Evolutionary conservation across 64 coral and sea anemone species (phyloP), one percentile per base, ranked within the genome.

Genomic region (Anthopleura sola): DNA sequence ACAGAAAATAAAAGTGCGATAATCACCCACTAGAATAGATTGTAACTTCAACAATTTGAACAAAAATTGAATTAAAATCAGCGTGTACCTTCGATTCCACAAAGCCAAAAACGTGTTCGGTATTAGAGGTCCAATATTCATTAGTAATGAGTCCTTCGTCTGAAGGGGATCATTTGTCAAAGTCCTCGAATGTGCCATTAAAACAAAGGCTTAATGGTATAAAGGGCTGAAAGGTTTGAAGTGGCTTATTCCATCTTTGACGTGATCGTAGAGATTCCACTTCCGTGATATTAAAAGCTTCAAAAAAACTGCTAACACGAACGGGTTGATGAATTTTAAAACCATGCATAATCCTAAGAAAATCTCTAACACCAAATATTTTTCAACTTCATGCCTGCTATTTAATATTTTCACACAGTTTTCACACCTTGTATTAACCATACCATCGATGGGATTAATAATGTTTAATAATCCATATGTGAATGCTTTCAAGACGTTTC

Each of bases 161-260:
- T 79, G n/a, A n/a, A 79, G 76, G 17, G 24, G 37, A 79, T 79
- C 76, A 79, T 79, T 79, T 44, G 36, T 79, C 39, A 79, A 48
- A 38, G 36, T 79, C 37, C 76, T 79, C 39, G 37, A 79, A 79
- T n/a, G 20, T 47, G 76, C 44, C 76, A 79, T 44, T 79, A 48
- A 10, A 44, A 79, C 76, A 79, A 79, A 79, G 38, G 24, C 14
- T 44, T 44, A 48, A 79, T 79, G 76, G 36, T 37, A 48, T 48
- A 23, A 47, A 79, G 76, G 36, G 37, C 44, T 79, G 76, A 79
- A 79, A 79, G 76, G 36, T 46, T 46, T 79, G 15, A 79, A 79
- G 76, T 79, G 76, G 76, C 37, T 79, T 48, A 44, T 37, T 48
- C 36, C 76, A 79, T 79, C 76, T 44, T 77, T 79, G 76, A 48